Base-by-base conservation (phyloP, 2,888 invertebrate species). In the Lasius fuliginosus region DNA sequence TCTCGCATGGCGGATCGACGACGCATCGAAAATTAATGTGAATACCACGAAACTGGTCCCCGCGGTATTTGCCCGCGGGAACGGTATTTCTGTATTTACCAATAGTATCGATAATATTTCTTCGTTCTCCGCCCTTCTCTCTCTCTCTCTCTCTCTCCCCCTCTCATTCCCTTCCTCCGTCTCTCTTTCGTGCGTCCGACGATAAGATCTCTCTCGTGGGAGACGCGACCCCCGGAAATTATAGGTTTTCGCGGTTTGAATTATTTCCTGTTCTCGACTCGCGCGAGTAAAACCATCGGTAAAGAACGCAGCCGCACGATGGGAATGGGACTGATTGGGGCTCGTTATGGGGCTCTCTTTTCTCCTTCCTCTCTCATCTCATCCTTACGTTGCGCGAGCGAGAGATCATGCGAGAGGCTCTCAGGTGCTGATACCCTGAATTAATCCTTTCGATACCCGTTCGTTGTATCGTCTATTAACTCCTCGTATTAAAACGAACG, bases 211-310 rank as follows among this genome's bases (percentile, higher is more conserved):
- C 88, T 87, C 79, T 81, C 88, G 85, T 90, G 91, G 89, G 90
- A 73, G 79, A 91, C 89, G 86, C 84, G 85, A 85, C 85, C 89
- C 68, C 90, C 92, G 90, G 93, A 94, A 94, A 94, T 94, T 94
- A 94, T 94, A 94, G 93, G 94, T 93, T 94, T 94, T 93, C 92
- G 93, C 92, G 88, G 91, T 94, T 94, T 94, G 94, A 94, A 93
- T 94, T 94, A 94, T 94, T 94, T 92, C 92, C 91, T 91, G 79
- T 73, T 53, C 12, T 85, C 82, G 82, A 83, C 82, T 87, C 81
- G 82, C 81, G 82, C 56, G 71, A 82, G 83, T 68, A 83, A 82
- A 73, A 75, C 49, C 56, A 53, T 40, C 64, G 30, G 64, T 40
- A 58, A 84, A 67, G 83, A 85, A 75, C 53, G 40, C 36, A 42